Evolutionary conservation across 2,113 vertebrate species (phyloP), one percentile per base, ranked within the genome.

Genomic region (Datnioides undecimradiatus): DNA sequence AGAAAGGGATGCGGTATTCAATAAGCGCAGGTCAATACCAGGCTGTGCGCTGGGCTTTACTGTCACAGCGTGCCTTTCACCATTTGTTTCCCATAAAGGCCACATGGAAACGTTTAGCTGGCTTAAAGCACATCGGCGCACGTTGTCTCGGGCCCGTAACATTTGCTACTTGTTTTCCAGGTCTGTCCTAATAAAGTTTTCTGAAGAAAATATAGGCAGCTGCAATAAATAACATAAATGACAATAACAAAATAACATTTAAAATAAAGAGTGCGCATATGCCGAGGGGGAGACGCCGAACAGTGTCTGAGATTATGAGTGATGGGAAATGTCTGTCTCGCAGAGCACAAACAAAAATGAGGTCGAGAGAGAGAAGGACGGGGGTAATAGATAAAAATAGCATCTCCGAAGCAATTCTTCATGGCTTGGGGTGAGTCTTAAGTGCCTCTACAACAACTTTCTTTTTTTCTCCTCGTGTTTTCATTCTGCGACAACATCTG

Each of bases 31-130:
- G 92, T 95, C 94, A 92, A 89, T 72, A 86, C 80, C 86, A 86
- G 91, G 76, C 93, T 94, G 90, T 84, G 88, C 75, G 79, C 81
- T 75, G 91, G 89, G 87, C 92, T 95, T 92, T 94, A 93, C 90
- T 88, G 94, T 93, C 91, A 94, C 92, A 86, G 93, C 91, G 87
- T 96, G 92, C 94, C 91, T 88, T 94, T 94, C 92, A 78, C 93
- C 95, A 95, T 95, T 97, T 96, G 96, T 95, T 97, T 97, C 93
- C 95, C 91, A 96, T 97, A 92, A 96, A 94, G 94, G 92, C 93
- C 97, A 97, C 96, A 96, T 97, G 96, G 97, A 93, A 97, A 92
- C 91, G 86, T 95, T 97, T 96, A 97, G 90, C 79, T 91, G 93
- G 84, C 93, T 90, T 94, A 92, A 82, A 91, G 88, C 93, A 93